Percentiles rank a stretch among this genome's conserved stretches.
phyloP scores from a whole-genome alignment of 2,888 invertebrate genomes.

The Tetragnatha montana region DNA sequence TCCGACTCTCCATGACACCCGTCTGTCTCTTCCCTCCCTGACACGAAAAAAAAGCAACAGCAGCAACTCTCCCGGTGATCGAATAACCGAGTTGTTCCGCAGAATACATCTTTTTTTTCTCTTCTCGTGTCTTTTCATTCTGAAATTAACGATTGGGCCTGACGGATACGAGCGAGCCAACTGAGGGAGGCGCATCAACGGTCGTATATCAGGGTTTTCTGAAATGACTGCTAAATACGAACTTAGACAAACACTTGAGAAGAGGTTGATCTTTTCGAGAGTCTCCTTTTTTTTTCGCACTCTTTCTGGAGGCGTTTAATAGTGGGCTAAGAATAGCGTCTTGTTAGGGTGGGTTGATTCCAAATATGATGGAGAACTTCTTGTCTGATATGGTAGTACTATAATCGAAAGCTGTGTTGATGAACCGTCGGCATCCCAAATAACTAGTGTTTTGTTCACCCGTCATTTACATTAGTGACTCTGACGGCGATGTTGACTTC shows the following conservation, averaged over 20 bases:
- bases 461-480: too few relatives aligned
- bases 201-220: conserved; percentile 43
- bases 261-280: background rate
- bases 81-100: background rate
- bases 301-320: too few relatives aligned
- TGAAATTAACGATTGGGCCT: conserved; percentile 61
- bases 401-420: too few relatives aligned
- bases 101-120: background rate
- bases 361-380: too few relatives aligned
- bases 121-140: background rate
- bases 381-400: too few relatives aligned
- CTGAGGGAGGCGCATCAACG: conserved; percentile 31
- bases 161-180: conserved; percentile 43
- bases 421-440: too few relatives aligned
- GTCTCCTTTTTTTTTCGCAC: too few relatives aligned
- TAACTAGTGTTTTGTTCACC: too few relatives aligned
- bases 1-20: background rate
- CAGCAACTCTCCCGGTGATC: background rate
- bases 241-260: conserved; percentile 26
- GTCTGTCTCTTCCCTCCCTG: conserved; percentile 9
- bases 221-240: conserved; percentile 27
- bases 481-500: too few relatives aligned
- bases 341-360: too few relatives aligned
- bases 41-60: background rate
- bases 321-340: too few relatives aligned